Evolutionary conservation across 2,113 vertebrate genomes (phyloP), one percentile per base, ranked within the genome.

Genomic region (Lophura nycthemera): DNA sequence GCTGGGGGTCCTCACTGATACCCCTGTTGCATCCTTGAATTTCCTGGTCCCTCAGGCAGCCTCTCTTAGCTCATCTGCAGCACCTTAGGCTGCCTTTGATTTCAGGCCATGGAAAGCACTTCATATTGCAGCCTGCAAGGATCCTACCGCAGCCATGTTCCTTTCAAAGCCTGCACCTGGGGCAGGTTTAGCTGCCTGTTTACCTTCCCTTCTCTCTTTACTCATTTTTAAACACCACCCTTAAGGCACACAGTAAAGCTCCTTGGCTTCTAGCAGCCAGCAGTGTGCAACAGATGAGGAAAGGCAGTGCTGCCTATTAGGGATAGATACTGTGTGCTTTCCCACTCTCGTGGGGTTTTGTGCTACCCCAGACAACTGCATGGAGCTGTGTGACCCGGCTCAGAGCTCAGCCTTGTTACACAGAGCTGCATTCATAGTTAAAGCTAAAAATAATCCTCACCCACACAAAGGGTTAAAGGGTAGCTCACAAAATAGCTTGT

Each of bases 381-480:
- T 15, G n/a, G 45, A 34, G n/a, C 24, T 70, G 71, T 70, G 71
- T 80, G 56, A 64, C 45, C 45, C 2, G 0, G 38, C n/a, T 70
- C 64, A 92, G 40, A 24, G 83, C 84, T 83, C 45, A 54, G 80
- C 59, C 65, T 56, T 36, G 43, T 47, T 0, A 22, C 79, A 93
- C 76, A 95, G 75, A 88, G 83, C 88, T 90, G 27, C 69, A 36
- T 94, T 95, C 65, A 86, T 43, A 56, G 25, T 43, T 38, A 30
- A 40, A 88, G 85, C 56, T 95, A 91, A 95, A 96, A 95, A 94
- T 89, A 96, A 17, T 60, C 61, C 47, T 83, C 80, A 48, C 85
- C 87, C 90, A 70, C 7, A 0, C 61, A 69, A 43, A 86, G 83
- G 79, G 90, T 95, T 92, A 95, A 96, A 90, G 93, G 80, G 65